Percentiles rank a stretch among this genome's conserved stretches.
These are phyloP conservation scores for Leptogaster cylindrica DNA, from an alignment of 2,888 invertebrate species.

Conservation along the genomic window DNA sequence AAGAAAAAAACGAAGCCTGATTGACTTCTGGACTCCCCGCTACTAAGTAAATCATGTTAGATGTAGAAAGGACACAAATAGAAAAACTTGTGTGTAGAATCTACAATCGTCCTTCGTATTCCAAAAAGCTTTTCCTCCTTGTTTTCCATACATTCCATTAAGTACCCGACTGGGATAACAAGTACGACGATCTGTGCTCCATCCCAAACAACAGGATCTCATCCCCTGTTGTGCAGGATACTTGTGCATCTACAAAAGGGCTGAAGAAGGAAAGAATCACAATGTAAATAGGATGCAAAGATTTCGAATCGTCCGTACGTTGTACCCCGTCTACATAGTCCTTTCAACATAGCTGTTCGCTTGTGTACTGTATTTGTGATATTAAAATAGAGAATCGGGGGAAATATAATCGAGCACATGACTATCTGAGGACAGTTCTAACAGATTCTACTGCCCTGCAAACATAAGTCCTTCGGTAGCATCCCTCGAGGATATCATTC, in stretches of 20 bases:
- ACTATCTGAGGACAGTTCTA: conserved; percentile 41
- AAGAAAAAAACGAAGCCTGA: conserved; percentile 20
- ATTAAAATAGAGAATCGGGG: conserved; percentile 30
- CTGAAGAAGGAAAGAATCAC: conserved; percentile 16
- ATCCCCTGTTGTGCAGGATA: conserved; percentile 10
- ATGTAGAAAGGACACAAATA: conserved; percentile 11
- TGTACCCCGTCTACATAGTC: conserved; percentile 9
- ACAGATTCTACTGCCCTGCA: conserved; percentile 24
- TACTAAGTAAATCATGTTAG: conserved; percentile 29
- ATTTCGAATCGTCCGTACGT: conserved; percentile 19
- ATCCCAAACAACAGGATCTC: conserved; percentile 10
- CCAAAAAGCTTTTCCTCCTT: conserved; percentile 17
- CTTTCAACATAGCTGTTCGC: conserved; percentile 1
- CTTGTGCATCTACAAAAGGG: conserved; percentile 5
- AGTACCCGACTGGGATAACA: conserved; percentile 13
- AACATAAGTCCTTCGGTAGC: conserved; percentile 44
- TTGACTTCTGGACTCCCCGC: conserved; percentile 30
- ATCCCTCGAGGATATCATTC: conserved; percentile 61
- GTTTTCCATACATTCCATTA: conserved; percentile 21
- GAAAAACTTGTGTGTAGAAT: conserved; percentile 25
- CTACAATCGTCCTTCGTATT: conserved; percentile 10
- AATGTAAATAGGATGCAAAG: conserved; percentile 27
- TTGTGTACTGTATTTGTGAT: conserved; percentile 6
- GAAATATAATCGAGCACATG: conserved; percentile 42
- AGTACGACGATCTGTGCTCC: neutral